Percentiles rank a stretch among this genome's conserved stretches.
These are phyloP conservation scores for Bradysia coprophila DNA, from an alignment of 1,140 invertebrate species.

Conservation along the genomic window DNA sequence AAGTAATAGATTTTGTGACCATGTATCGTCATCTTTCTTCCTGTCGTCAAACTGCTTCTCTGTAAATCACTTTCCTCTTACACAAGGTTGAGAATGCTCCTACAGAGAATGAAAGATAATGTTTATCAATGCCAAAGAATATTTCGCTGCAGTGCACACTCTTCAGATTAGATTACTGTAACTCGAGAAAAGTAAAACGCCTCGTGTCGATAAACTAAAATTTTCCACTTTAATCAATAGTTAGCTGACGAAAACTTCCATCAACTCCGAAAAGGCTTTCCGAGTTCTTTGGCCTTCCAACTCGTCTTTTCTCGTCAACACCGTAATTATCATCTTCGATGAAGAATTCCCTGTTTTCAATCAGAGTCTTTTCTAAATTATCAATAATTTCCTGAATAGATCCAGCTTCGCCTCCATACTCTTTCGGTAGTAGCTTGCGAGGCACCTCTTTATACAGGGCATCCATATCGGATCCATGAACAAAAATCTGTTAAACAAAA, in stretches of 20 bases:
- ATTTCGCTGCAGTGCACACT: no score
- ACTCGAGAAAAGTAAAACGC: no score
- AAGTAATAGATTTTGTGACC: no score
- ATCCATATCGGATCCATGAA: constrained; percentile 30
- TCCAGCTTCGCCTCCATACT: constrained; percentile 32
- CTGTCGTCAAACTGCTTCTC: no score
- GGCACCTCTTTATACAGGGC: constrained; percentile 25
- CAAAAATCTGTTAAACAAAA: constrained; percentile 17
- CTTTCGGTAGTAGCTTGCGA: constrained; percentile 28
- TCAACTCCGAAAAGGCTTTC: constrained; percentile 32
- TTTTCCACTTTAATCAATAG: constrained; percentile 21
- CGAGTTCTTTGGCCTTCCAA: constrained; percentile 24
- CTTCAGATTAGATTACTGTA: no score
- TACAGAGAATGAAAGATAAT: no score
- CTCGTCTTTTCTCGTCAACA: constrained; percentile 32
- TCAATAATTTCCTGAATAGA: constrained; percentile 25
- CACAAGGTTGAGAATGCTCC: no score
- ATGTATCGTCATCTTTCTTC: no score
- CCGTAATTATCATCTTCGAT: constrained; percentile 28
- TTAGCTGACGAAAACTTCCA: constrained; percentile 30
- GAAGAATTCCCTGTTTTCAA: constrained; percentile 27
- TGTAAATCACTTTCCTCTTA: no score
- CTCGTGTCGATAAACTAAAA: no score
- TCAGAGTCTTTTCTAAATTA: constrained; percentile 29
- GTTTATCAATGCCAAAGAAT: no score